Evolutionary conservation across 2,113 vertebrate species (phyloP).

Genomic region (Pandion haliaetus): DNA sequence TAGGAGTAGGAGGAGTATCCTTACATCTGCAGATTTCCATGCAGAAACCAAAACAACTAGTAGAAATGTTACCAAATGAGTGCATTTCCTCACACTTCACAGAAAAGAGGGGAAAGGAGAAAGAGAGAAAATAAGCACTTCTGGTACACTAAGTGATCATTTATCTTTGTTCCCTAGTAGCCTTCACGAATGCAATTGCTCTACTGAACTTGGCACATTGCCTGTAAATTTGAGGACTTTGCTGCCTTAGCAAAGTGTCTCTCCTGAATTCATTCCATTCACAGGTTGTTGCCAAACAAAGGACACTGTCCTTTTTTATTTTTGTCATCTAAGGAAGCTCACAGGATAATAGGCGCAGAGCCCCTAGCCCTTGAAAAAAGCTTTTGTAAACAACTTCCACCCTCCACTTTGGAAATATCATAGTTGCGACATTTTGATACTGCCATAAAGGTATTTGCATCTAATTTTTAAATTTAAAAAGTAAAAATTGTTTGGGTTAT

Average conservation of each 20-base stretch:
- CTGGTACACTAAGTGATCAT: not conserved
- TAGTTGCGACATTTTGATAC: not conserved
- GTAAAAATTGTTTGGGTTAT: not conserved
- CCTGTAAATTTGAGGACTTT: not conserved
- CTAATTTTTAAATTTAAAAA: not conserved
- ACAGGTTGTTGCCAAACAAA: not conserved
- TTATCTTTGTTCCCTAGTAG: not conserved
- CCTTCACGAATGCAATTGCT: not conserved
- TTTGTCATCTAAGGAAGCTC: not conserved
- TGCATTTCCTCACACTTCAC: not conserved
- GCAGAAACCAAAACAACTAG: not conserved
- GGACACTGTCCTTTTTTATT: not conserved
- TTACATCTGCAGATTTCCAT: not conserved
- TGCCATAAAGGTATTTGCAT: not conserved
- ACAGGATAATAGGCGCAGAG: not conserved
- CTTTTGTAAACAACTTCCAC: constrained; percentile 3
- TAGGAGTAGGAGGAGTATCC: not conserved
- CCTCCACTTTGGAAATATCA: not conserved
- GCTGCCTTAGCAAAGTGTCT: not conserved
- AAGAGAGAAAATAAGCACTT: not conserved
- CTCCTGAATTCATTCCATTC: not conserved
- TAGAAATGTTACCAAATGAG: not conserved
- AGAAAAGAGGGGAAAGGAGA: not conserved
- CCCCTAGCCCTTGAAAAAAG: not conserved
- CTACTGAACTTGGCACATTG: not conserved